These are phyloP conservation scores for Tubulanus polymorphus DNA, from an alignment of 2,888 invertebrate genomes.

Conservation along the genomic window DNA sequence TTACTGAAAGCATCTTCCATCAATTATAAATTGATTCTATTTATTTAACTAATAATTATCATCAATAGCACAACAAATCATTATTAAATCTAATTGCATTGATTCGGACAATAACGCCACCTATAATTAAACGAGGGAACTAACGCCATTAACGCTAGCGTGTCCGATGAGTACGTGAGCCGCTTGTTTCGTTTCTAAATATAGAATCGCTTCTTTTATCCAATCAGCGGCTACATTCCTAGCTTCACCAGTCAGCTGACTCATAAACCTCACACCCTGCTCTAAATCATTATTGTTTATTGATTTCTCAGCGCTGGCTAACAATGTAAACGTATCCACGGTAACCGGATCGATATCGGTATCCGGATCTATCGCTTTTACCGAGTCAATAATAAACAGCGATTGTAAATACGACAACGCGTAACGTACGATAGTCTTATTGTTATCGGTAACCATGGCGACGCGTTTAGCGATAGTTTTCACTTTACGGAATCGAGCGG, in stretches of 20 bases:
- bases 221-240: slow-evolving; percentile 78
- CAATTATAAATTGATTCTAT: no score
- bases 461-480: slow-evolving; percentile 71
- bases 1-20: no score
- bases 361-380: slow-evolving; percentile 54
- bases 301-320: slow-evolving; percentile 80
- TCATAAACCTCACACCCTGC: slow-evolving; percentile 77
- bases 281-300: slow-evolving; percentile 83
- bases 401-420: slow-evolving; percentile 86
- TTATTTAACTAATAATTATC: no score
- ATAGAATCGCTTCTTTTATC: slow-evolving; percentile 76
- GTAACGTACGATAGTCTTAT: slow-evolving; percentile 72
- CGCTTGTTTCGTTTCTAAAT: slow-evolving; percentile 85
- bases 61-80: no score
- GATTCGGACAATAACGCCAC: no score
- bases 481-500: slow-evolving; percentile 69
- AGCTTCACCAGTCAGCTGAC: slow-evolving; percentile 83
- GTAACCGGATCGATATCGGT: slow-evolving; percentile 29
- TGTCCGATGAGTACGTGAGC: slow-evolving; percentile 79
- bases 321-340: slow-evolving; percentile 81
- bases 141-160: slow-evolving; percentile 48
- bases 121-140: no score
- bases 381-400: slow-evolving; percentile 61
- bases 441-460: slow-evolving; percentile 79
- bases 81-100: no score